Percentiles rank a stretch among this genome's conserved stretches.
Conservation (phyloP, 2,113 vertebrate species). For the Oryzias woworae region DNA sequence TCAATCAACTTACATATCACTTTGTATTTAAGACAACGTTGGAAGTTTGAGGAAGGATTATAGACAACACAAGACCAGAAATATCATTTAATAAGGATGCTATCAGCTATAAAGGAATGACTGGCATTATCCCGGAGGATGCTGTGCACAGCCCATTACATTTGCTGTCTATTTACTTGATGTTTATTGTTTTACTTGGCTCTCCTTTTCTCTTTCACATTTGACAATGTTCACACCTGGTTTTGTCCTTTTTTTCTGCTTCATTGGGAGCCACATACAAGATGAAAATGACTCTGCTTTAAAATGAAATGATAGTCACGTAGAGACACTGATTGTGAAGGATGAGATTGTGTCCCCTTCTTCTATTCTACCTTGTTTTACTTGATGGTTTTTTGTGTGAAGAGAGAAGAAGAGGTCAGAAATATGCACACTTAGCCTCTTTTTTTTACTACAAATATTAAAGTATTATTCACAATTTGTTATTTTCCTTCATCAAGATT, state of each 20-base stretch:
- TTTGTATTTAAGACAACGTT: slow-evolving; percentile 23
- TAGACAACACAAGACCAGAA: slow-evolving; percentile 21
- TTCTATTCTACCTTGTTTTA: slow-evolving; percentile 2
- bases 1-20: slow-evolving; percentile 24
- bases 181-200: slow-evolving; percentile 46
- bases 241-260: slow-evolving; percentile 58
- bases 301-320: slow-evolving; percentile 61
- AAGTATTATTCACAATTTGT: slow-evolving; percentile 26
- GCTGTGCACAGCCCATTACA: slow-evolving; percentile 34
- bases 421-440: slow-evolving; percentile 30
- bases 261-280: slow-evolving; percentile 45
- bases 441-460: neutral
- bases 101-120: slow-evolving; percentile 22
- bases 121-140: slow-evolving; percentile 27
- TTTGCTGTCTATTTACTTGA: slow-evolving; percentile 34
- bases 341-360: slow-evolving; percentile 47
- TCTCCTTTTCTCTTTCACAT: slow-evolving; percentile 40
- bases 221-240: slow-evolving; percentile 29
- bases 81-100: slow-evolving; percentile 6
- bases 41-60: slow-evolving; percentile 22
- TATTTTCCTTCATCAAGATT: slow-evolving; percentile 62
- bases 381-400: slow-evolving; percentile 27
- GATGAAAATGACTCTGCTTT: slow-evolving; percentile 47
- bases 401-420: slow-evolving; percentile 3
- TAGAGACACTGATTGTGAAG: slow-evolving; percentile 65